Evolutionary conservation across 2,888 invertebrate species (phyloP).

Genomic region (Latrodectus elegans): DNA sequence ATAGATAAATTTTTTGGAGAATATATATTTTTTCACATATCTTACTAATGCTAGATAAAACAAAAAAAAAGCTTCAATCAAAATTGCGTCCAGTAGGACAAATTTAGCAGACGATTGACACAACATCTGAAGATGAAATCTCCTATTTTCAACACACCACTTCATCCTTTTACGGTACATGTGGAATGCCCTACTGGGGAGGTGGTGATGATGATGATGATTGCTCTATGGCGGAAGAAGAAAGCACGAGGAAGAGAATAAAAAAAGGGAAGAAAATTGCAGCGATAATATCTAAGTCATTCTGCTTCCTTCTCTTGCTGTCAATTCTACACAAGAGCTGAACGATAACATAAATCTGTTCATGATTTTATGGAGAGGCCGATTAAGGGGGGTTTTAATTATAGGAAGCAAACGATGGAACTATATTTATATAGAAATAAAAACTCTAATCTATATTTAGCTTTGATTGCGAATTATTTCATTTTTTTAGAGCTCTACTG

Average conservation of each 20-base stretch:
- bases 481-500: too few species aligned
- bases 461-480: too few species aligned
- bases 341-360: neutral
- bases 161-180: too few species aligned
- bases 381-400: neutral
- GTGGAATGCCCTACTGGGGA: constrained; percentile 14
- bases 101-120: too few species aligned
- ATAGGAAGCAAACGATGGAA: neutral
- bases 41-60: too few species aligned
- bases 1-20: too few species aligned
- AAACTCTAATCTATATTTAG: too few species aligned
- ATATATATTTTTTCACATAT: too few species aligned
- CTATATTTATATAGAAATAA: neutral
- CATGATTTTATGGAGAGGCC: neutral
- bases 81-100: too few species aligned
- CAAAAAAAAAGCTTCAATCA: too few species aligned
- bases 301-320: constrained; percentile 10
- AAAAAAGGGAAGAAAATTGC: constrained; percentile 15
- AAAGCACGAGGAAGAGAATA: constrained; percentile 4
- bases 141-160: too few species aligned
- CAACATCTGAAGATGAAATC: too few species aligned
- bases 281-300: constrained; percentile 31
- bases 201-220: constrained; percentile 4
- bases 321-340: neutral
- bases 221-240: constrained; percentile 52